Base-by-base conservation (phyloP, 2,113 vertebrate genomes). In the Caloenas nicobarica region DNA sequence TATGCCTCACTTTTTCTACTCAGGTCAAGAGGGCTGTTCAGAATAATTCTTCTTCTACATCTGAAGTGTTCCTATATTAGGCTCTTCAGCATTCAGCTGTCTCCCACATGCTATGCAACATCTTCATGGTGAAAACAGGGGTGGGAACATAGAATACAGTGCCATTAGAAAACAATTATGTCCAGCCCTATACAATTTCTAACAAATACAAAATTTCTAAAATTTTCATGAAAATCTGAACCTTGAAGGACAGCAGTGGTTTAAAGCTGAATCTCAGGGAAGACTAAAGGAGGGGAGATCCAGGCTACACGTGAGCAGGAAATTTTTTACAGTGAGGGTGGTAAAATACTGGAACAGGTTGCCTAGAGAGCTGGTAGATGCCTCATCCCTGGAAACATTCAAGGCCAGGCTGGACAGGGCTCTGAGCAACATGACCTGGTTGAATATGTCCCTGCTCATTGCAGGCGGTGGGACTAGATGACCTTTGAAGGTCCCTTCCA, bases 71-170 rank as follows among this genome's bases (percentile, higher is more conserved):
- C 14, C 8, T 38, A 10, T 74, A 19, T 54, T 34, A 38, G 10
- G 6, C 6, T 64, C 8, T 36, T 72, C 11, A 64, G 11, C 5
- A 29, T 54, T 56, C 25, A 54, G 10, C 9, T 24, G 12, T 65
- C 15, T 48, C 16, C 10, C 22, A 28, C 10, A 38, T 11, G 26
- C 2, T 42, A 19, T 36, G 23, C 12, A 74, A 54, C 9, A 57
- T 7, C 4, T n/a, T 2, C 7, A 5, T 31, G 21, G 9, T 9
- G 36, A 83, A 82, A 91, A 42, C 2, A 48, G 1, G 3, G 1
- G 5, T 48, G 11, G 3, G 16, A 88, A 57, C 9, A 44, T 1
- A 0, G 25, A 48, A 12, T 17, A 42, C 3, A 81, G 5, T 29
- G 24, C 7, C 16, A 40, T 61, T 50, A 42, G 22, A 40, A 94